These are phyloP conservation scores for Centruroides vittatus DNA, from an alignment of 1,140 invertebrate species.

Conservation along the genomic window DNA sequence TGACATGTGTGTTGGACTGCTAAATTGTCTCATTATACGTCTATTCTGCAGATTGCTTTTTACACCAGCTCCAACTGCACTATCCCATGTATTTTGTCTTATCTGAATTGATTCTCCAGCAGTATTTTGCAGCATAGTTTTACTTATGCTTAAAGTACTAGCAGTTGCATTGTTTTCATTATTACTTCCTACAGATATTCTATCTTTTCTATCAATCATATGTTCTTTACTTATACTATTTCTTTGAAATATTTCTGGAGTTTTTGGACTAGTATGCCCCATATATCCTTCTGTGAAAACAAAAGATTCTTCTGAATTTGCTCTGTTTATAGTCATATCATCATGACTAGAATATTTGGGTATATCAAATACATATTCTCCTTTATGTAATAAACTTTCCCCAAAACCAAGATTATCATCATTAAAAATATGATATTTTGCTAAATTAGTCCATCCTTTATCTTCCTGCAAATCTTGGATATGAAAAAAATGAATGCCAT, in stretches of 20 bases:
- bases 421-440: constrained; percentile 25
- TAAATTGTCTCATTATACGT: constrained; percentile 14
- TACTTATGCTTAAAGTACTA: too few species aligned
- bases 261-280: constrained; percentile 1
- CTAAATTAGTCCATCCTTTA: neutral
- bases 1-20: constrained; percentile 14
- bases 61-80: neutral
- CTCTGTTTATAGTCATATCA: constrained; percentile 2
- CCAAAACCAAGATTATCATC: constrained; percentile 69
- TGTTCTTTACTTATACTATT: too few species aligned
- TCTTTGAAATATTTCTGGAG: constrained; percentile 1
- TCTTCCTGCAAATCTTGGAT: constrained; percentile 5
- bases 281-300: constrained; percentile 6
- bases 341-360: neutral
- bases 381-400: constrained; percentile 77
- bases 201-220: too few species aligned
- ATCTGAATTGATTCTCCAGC: neutral
- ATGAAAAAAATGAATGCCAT: constrained; percentile 15
- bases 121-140: too few species aligned
- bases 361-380: constrained; percentile 48
- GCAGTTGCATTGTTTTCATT: too few species aligned
- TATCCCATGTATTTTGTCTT: neutral
- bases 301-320: constrained; percentile 15
- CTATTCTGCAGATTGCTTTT: constrained; percentile 3
- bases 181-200: too few species aligned